These are phyloP conservation scores for Cephus pygmeus DNA, from an alignment of 2,888 invertebrate genomes.

Conservation along the genomic window DNA sequence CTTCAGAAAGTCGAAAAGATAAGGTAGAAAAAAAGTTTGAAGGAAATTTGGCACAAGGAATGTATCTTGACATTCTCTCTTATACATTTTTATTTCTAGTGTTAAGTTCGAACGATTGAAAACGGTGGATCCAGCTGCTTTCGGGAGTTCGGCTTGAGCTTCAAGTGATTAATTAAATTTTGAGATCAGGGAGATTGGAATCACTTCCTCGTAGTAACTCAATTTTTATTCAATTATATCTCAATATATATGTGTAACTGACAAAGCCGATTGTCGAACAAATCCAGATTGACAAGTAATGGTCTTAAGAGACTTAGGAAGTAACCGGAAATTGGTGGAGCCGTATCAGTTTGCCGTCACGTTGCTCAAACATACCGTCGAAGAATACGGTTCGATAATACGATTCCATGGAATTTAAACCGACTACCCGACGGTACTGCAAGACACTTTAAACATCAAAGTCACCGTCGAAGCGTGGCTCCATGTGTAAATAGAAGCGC, in stretches of 20 bases:
- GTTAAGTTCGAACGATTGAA: neutral
- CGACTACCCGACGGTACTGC: neutral
- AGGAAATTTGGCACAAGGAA: no score
- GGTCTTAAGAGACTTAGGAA: neutral
- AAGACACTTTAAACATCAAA: slow-evolving; percentile 1
- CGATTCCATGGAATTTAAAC: neutral
- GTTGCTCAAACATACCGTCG: slow-evolving; percentile 32
- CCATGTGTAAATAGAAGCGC: neutral
- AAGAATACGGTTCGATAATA: no score
- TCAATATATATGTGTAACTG: neutral
- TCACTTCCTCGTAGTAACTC: neutral
- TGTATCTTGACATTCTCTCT: neutral
- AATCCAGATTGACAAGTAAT: neutral
- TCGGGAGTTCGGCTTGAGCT: neutral
- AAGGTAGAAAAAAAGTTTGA: no score
- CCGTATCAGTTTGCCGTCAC: slow-evolving; percentile 28
- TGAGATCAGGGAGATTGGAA: neutral
- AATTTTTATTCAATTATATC: neutral
- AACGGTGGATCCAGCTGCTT: neutral
- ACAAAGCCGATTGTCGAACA: neutral
- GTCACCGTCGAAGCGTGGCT: neutral
- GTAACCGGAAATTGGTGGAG: neutral
- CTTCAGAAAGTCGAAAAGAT: neutral
- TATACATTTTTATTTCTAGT: neutral
- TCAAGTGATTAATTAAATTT: neutral